These are phyloP conservation scores for Oreochromis tanganicae DNA, from an alignment of 2,113 vertebrate genomes.

Conservation along the genomic window DNA sequence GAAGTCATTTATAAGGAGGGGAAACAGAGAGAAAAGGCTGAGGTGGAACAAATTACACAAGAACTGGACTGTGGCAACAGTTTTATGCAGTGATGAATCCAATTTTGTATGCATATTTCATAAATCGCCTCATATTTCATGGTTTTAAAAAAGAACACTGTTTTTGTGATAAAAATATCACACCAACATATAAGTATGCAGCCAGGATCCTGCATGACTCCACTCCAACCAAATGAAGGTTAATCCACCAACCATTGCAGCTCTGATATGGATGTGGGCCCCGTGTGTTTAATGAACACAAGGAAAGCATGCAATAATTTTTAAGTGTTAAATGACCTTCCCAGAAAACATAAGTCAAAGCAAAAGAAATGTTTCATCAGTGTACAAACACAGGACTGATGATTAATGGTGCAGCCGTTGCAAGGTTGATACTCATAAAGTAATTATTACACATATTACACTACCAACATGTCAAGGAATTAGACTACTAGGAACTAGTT, in stretches of 20 bases:
- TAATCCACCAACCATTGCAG: not conserved
- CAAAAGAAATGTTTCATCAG: not conserved
- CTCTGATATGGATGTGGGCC: not conserved
- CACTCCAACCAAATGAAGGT: not conserved
- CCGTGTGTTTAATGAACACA: not conserved
- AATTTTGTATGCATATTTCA: not conserved
- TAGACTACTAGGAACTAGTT: not conserved
- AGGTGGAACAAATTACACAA: not conserved
- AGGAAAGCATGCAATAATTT: not conserved
- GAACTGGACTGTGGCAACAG: not conserved
- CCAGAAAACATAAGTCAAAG: not conserved
- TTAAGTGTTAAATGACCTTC: not conserved
- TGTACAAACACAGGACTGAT: not conserved
- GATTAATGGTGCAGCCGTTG: not conserved
- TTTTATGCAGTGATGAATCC: accelerated
- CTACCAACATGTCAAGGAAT: not conserved
- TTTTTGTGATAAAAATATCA: accelerated
- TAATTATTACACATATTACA: not conserved
- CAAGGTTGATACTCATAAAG: not conserved
- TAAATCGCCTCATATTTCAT: not conserved
- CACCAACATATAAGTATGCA: not conserved
- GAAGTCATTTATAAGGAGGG: not conserved
- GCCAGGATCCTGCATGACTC: not conserved
- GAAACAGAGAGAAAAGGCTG: not conserved
- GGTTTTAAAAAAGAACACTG: not conserved